Base-by-base conservation (phyloP, 2,797 vertebrate species). In the Gymnodraco acuticeps region DNA sequence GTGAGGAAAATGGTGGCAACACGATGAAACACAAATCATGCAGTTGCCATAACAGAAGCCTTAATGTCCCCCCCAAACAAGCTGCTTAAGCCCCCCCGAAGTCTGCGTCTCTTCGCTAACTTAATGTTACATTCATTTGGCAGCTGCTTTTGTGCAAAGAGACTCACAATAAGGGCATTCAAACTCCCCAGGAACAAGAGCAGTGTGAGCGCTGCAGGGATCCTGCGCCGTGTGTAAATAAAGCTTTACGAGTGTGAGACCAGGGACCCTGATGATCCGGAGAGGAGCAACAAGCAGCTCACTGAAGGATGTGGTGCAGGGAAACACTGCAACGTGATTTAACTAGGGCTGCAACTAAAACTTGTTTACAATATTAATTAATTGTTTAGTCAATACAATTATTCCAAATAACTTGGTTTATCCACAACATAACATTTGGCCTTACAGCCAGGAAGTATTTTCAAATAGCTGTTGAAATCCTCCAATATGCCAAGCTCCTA, bases 21-120 rank as follows among this genome's bases (percentile, higher is more conserved):
- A 42, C 19, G 59, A 68, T 47, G 14, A 55, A 68, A 68, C 68
- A 70, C 73, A 82, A 62, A 47, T 83, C 60, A 63, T 47, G 23
- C 66, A 70, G 82, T 73, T 82, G 76, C 70, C 87, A 86, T 73
- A 84, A 88, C 87, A 86, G 66, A 73, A 62, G 69, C 86, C 68
- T 88, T 71, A 38, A 70, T 56, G 65, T 70, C 54, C 75, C 61
- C 45, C 51, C 16, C 68, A 75, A 81, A 80, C 78, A 33, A 27
- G 33, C 51, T 17, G 58, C 63, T 53, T 10, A 41, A 38, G 31
- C 66, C 73, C 54, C 66, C 52, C 56, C 62, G 8, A 38, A 1
- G 41, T 45, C 41, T 59, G 55, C 31, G 11, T 46, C 65, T 27
- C 60, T 31, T 48, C 48, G 15, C 13, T 45, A n/a, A 27, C 31